These are phyloP conservation scores for Tigriopus californicus DNA, from an alignment of 2,888 invertebrate genomes.

Conservation along the genomic window DNA sequence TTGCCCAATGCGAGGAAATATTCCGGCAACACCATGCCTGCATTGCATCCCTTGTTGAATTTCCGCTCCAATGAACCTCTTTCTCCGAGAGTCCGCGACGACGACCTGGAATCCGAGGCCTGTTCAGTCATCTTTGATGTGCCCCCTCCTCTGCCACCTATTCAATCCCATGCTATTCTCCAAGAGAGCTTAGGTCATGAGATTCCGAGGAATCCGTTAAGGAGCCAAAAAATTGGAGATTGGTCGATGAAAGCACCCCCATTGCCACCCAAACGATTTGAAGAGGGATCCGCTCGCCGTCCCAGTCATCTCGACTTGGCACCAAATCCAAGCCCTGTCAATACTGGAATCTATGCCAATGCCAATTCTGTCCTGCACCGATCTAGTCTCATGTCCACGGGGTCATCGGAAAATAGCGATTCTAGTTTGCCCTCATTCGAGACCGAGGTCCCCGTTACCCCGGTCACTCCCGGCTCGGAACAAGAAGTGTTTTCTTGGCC, in stretches of 20 bases:
- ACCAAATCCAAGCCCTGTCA: too few relatives aligned
- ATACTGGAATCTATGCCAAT: neutral
- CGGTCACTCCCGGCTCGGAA: neutral
- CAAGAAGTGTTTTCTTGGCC: slow-evolving; percentile 10
- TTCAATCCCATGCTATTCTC: slow-evolving; percentile 14
- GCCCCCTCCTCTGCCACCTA: slow-evolving; percentile 13
- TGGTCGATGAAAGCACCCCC: neutral
- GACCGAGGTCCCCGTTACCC: neutral
- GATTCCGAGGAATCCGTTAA: neutral
- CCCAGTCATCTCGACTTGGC: too few relatives aligned
- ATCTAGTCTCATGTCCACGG: slow-evolving; percentile 13
- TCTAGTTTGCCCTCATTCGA: slow-evolving; percentile 1
- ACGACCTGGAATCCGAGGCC: slow-evolving; percentile 6
- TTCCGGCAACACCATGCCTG: slow-evolving; percentile 2
- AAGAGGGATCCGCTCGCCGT: too few relatives aligned
- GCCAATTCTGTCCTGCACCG: too few relatives aligned
- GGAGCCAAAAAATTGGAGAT: neutral
- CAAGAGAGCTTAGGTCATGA: slow-evolving; percentile 10
- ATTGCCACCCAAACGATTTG: too few relatives aligned
- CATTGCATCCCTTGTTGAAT: slow-evolving; percentile 5
- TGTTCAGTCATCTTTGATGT: slow-evolving; percentile 6
- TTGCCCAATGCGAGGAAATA: neutral
- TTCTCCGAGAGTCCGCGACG: neutral
- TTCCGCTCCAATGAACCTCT: neutral
- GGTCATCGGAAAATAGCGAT: slow-evolving; percentile 1